A percentile compares a stretch with the other conserved stretches of the same genome.
Evolutionary conservation across 1,140 invertebrate genomes (phyloP).

Genomic region (Bombus consobrinus): DNA sequence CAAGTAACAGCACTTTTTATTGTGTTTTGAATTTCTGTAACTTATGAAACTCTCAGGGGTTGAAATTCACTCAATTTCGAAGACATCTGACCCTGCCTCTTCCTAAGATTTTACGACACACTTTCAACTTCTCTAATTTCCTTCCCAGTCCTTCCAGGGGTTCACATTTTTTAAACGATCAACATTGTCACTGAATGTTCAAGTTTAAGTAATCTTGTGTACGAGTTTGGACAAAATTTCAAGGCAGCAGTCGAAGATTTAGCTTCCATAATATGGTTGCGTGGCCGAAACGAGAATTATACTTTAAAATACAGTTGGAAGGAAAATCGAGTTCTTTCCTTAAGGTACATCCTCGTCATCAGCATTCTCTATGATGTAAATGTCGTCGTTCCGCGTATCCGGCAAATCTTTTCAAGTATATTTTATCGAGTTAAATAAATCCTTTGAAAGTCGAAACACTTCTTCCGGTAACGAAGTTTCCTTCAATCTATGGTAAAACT

Average conservation of each 20-base stretch:
- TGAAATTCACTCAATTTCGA: too few relatives aligned
- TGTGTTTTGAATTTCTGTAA: too few relatives aligned
- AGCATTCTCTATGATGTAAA: constrained; percentile 27
- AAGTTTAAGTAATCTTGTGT: too few relatives aligned
- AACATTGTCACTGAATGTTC: too few relatives aligned
- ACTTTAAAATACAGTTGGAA: constrained; percentile 16
- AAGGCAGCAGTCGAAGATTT: neutral
- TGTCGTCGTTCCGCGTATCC: neutral
- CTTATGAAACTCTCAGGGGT: too few relatives aligned
- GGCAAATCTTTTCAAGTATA: neutral
- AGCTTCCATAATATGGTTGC: neutral
- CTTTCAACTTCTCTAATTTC: too few relatives aligned
- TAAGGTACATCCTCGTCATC: neutral
- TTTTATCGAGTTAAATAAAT: constrained; percentile 20
- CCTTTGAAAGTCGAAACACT: neutral
- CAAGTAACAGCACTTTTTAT: too few relatives aligned
- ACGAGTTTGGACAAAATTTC: neutral
- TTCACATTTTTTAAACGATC: too few relatives aligned
- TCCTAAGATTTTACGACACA: too few relatives aligned
- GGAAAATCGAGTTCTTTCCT: neutral
- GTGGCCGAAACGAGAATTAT: neutral
- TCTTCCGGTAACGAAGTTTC: neutral
- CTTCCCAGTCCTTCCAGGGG: too few relatives aligned
- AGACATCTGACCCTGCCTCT: too few relatives aligned
- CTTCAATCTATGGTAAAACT: too few relatives aligned